phyloP scores from a whole-genome alignment of 2,888 invertebrate species.

The Heliothis peltigera region DNA sequence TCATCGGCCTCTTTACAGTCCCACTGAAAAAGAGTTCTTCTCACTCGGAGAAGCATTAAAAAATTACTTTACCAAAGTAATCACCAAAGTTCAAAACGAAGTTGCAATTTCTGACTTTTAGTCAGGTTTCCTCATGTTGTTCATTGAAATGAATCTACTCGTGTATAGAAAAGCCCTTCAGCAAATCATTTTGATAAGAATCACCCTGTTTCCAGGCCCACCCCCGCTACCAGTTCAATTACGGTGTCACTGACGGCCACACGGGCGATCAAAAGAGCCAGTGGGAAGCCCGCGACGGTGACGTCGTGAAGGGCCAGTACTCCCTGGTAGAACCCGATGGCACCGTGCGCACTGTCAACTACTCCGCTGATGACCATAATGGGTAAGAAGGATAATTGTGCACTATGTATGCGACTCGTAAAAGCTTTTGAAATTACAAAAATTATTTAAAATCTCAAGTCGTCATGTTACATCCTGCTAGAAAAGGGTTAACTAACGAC shows the following conservation, averaged over 20 bases:
- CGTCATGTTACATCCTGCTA: too few species aligned
- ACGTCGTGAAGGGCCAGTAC: constrained; percentile 92
- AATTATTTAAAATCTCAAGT: too few species aligned
- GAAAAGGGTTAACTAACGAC: too few species aligned
- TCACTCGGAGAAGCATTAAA: too few species aligned
- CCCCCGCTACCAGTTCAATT: constrained; percentile 91
- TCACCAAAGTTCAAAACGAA: too few species aligned
- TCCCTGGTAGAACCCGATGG: constrained; percentile 91
- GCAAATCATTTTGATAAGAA: background rate
- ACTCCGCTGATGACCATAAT: constrained; percentile 90
- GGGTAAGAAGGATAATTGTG: constrained; percentile 76
- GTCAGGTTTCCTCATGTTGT: too few species aligned
- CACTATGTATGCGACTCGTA: too few species aligned
- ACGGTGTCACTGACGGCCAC: constrained; percentile 91
- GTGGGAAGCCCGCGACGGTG: constrained; percentile 90
- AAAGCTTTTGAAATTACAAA: too few species aligned
- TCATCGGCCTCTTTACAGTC: too few species aligned
- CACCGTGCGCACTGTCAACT: constrained; percentile 91
- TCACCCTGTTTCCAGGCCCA: constrained; percentile 81
- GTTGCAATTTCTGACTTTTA: too few species aligned
- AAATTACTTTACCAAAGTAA: too few species aligned
- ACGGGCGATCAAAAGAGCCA: constrained; percentile 91
- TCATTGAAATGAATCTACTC: background rate
- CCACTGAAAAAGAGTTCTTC: too few species aligned
- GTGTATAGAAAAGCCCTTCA: background rate